Conservation (phyloP, 2,113 vertebrate species). For the Phodopus roborovskii region DNA sequence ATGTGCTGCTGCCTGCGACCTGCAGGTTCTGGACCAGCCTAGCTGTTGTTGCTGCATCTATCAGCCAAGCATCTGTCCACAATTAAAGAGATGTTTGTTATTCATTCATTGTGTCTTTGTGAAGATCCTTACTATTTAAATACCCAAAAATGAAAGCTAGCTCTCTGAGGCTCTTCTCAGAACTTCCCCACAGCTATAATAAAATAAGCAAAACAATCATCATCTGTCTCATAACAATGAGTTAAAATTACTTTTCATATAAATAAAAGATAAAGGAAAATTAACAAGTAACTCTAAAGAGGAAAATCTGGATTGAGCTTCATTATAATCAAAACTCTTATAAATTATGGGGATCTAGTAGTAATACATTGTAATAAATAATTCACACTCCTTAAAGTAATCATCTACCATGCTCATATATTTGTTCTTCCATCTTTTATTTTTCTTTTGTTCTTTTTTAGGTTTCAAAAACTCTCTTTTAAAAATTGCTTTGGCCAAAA, state of each 20-base stretch:
- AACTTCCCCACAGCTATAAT: background rate
- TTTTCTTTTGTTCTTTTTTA: background rate
- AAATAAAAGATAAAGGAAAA: constrained; percentile 35
- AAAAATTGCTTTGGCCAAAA: constrained; percentile 21
- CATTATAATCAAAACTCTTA: constrained; percentile 23
- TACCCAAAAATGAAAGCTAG: background rate
- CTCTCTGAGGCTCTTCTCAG: background rate
- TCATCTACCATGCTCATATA: background rate
- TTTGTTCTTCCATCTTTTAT: background rate
- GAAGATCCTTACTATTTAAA: background rate
- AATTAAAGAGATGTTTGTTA: background rate
- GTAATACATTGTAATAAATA: background rate
- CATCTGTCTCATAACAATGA: background rate
- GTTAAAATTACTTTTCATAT: background rate
- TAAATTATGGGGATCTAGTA: background rate
- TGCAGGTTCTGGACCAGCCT: background rate
- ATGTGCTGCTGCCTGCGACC: background rate
- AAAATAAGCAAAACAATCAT: constrained; percentile 37
- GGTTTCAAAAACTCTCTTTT: background rate
- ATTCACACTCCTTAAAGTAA: background rate
- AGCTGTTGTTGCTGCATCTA: background rate
- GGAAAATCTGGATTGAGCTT: constrained; percentile 26
- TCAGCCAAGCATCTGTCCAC: background rate
- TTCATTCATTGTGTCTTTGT: background rate
- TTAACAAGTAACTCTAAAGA: constrained; percentile 5